A percentile compares a stretch with the other conserved stretches of the same genome.
Conservation (phyloP, 2,888 invertebrate genomes). For the Diabrotica balteata region DNA sequence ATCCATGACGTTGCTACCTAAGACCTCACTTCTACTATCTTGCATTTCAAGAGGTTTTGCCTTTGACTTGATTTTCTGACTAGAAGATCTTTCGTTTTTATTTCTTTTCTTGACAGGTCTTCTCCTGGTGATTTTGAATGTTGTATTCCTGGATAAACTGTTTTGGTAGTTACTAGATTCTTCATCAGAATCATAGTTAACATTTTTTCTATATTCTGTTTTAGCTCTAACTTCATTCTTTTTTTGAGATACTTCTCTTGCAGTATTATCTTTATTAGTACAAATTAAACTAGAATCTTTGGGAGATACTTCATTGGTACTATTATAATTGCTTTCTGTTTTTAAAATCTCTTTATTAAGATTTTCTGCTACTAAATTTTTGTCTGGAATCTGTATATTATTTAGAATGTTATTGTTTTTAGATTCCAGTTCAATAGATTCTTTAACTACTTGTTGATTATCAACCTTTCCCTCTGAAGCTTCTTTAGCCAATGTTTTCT, state of each 20-base stretch:
- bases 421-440: too few species aligned
- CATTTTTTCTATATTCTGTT: too few species aligned
- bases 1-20: background rate
- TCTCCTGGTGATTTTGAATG: slow-evolving; percentile 17
- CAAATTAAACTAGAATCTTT: background rate
- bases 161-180: too few species aligned
- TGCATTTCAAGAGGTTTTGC: background rate
- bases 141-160: slow-evolving; percentile 1
- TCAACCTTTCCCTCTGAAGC: too few species aligned
- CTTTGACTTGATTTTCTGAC: background rate
- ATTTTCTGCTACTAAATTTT: too few species aligned
- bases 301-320: background rate
- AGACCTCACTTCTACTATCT: background rate
- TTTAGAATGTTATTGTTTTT: too few species aligned
- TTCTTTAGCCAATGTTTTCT: too few species aligned
- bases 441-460: too few species aligned
- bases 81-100: background rate
- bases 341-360: background rate
- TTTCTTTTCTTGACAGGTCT: slow-evolving; percentile 14
- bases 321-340: background rate
- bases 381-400: too few species aligned
- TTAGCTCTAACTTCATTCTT: too few species aligned
- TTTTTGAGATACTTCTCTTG: too few species aligned
- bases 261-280: background rate
- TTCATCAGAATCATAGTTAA: too few species aligned